phyloP scores from a whole-genome alignment of 1,140 invertebrate genomes.

The Chironomus tepperi region DNA sequence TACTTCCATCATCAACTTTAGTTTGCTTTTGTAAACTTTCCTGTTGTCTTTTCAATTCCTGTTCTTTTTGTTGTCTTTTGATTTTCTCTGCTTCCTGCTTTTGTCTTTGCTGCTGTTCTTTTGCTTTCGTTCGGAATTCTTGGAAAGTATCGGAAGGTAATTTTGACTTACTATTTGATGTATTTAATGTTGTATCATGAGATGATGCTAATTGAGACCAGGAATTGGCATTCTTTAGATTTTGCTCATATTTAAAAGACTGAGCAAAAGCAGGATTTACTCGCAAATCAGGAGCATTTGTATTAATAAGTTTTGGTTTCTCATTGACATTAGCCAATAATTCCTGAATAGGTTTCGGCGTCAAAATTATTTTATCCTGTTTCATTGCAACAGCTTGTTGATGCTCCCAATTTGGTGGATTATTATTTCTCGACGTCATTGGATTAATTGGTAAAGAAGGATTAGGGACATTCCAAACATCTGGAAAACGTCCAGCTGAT shows the following conservation, averaged over 20 bases:
- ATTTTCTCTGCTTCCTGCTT: slow-evolving; percentile 68
- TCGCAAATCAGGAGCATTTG: slow-evolving; percentile 26
- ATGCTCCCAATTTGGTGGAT: not conserved
- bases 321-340: slow-evolving; percentile 47
- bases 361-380: slow-evolving; percentile 47
- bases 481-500: not conserved
- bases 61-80: slow-evolving; percentile 68
- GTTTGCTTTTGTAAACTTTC: slow-evolving; percentile 47
- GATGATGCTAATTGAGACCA: slow-evolving; percentile 86
- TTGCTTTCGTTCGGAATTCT: slow-evolving; percentile 89
- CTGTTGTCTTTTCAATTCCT: slow-evolving; percentile 47
- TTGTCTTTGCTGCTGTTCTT: slow-evolving; percentile 87
- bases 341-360: slow-evolving; percentile 52
- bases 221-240: slow-evolving; percentile 81
- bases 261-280: slow-evolving; percentile 48
- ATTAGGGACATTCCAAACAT: not conserved
- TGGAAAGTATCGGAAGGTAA: slow-evolving; percentile 54
- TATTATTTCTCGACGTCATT: not conserved
- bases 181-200: slow-evolving; percentile 42
- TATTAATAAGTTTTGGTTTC: slow-evolving; percentile 36
- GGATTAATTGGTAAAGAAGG: not conserved
- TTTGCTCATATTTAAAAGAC: slow-evolving; percentile 59
- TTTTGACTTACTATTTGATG: slow-evolving; percentile 51
- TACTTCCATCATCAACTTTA: slow-evolving; percentile 62
- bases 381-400: slow-evolving; percentile 44